Evolutionary conservation across 2,113 vertebrate species (phyloP), one percentile per base, ranked within the genome.

Genomic region (Mormyrus iriodes): DNA sequence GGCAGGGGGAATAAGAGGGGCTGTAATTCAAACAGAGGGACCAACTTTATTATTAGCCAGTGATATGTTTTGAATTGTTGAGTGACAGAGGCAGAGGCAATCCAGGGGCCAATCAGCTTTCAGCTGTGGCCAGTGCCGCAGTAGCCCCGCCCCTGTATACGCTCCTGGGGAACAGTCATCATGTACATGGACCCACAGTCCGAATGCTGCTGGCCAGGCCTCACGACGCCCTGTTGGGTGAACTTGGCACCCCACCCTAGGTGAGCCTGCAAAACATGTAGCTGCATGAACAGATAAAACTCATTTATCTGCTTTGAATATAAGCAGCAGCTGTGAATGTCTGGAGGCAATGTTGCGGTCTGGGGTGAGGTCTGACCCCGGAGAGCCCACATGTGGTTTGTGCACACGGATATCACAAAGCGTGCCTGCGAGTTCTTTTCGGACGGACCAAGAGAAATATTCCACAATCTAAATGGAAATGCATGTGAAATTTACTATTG

Each of bases 401-500:
- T 92, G 91, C 91, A 90, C 91, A 91, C 88, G 85, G 91, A 65
- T 49, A 3, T 91, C 88, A 89, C 89, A 90, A 76, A 88, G 88
- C 91, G 52, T 90, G 88, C 58, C 3, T 48, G 19, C 88, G 88
- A 90, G 91, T 91, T 89, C 87, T 88, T 44, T 89, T 69, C 88
- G 91, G 92, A 93, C 91, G 92, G 93, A 94, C 94, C 93, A 93
- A 88, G 94, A 91, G 93, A 95, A 95, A 95, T 95, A 95, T 94
- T 95, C 93, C 91, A 91, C 95, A 95, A 95, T 95, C 94, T 95
- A 95, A 95, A 95, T 95, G 95, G 93, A 95, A 95, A 95, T 95
- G 93, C 93, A 94, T 94, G 92, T 92, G 91, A 93, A 94, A 95
- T 95, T 95, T 95, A 95, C 93, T 89, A 92, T 91, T 93, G 55